Conservation (phyloP, 2,888 invertebrate genomes). For the Amphimallon solstitiale region DNA sequence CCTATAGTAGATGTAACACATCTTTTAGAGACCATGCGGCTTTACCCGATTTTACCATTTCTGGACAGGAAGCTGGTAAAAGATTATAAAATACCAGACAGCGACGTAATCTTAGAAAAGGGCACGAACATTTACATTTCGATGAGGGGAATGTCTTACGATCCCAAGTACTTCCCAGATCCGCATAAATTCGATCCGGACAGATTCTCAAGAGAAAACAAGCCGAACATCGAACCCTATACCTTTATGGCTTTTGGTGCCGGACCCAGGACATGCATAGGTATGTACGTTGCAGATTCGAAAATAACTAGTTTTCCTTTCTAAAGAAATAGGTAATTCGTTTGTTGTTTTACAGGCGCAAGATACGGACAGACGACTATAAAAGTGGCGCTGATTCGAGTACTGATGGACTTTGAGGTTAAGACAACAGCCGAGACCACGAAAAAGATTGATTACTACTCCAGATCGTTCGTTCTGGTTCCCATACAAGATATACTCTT, state of each 20-base stretch:
- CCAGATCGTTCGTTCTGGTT: background rate
- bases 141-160: conserved; percentile 51
- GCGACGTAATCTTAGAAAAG: conserved; percentile 49
- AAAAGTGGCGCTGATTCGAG: conserved; percentile 56
- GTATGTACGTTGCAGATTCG: conserved; percentile 40
- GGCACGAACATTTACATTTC: conserved; percentile 55
- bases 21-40: conserved; percentile 57
- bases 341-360: conserved; percentile 56
- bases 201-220: conserved; percentile 49
- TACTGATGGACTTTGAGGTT: conserved; percentile 53
- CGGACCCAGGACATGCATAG: conserved; percentile 53
- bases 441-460: background rate
- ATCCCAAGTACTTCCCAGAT: conserved; percentile 53
- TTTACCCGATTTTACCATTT: conserved; percentile 55
- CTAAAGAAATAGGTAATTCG: background rate
- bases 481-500: background rate
- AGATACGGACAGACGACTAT: conserved; percentile 57
- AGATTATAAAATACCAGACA: conserved; percentile 49
- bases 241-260: conserved; percentile 53
- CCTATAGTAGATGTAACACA: too few species aligned
- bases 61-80: conserved; percentile 48
- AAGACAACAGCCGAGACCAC: background rate
- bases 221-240: conserved; percentile 43
- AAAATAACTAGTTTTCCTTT: background rate
- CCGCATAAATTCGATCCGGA: conserved; percentile 53